A percentile compares a stretch with the other conserved stretches of the same genome.
phyloP scores from a whole-genome alignment of 92 coral and sea anemone genomes.

The Metridium senile region DNA sequence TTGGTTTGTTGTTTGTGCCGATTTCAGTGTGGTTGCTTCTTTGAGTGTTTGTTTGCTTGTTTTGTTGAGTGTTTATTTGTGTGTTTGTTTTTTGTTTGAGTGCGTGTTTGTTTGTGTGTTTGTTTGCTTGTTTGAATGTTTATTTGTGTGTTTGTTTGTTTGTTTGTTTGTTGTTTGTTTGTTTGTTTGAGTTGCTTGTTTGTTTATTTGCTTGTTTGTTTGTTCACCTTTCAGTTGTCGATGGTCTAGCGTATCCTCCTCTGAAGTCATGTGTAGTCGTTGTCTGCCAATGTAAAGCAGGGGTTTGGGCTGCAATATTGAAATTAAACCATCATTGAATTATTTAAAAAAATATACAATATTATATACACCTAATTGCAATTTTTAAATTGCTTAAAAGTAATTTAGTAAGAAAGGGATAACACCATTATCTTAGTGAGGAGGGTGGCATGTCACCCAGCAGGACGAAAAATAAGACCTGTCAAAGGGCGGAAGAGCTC shows the following conservation, averaged over 20 bases:
- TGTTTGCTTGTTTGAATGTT: not conserved
- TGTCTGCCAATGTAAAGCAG: conserved; percentile 84
- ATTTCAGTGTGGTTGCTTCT: too few relatives aligned
- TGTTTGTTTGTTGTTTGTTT: too few relatives aligned
- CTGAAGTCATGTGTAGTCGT: conserved; percentile 86
- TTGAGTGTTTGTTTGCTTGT: not conserved
- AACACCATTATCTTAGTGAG: too few relatives aligned
- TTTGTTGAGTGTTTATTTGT: not conserved
- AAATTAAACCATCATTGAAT: too few relatives aligned
- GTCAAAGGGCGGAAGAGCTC: too few relatives aligned
- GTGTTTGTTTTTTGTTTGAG: not conserved
- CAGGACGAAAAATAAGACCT: too few relatives aligned
- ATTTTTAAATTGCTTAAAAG: too few relatives aligned
- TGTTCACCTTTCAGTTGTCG: conserved; percentile 85
- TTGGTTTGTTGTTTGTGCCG: not conserved
- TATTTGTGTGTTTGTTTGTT: not conserved
- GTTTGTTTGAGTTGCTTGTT: not conserved
- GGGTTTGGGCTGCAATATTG: conserved; percentile 63
- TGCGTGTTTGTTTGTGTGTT: not conserved
- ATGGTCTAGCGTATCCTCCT: conserved; percentile 87
- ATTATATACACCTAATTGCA: too few relatives aligned
- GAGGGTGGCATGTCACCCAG: too few relatives aligned
- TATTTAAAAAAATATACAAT: too few relatives aligned
- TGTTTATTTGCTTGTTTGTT: not conserved
- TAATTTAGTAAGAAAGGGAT: too few relatives aligned